Evolutionary conservation across 2,113 vertebrate genomes (phyloP), one percentile per base, ranked within the genome.

Genomic region (Ptilorrhoa leucosticta): DNA sequence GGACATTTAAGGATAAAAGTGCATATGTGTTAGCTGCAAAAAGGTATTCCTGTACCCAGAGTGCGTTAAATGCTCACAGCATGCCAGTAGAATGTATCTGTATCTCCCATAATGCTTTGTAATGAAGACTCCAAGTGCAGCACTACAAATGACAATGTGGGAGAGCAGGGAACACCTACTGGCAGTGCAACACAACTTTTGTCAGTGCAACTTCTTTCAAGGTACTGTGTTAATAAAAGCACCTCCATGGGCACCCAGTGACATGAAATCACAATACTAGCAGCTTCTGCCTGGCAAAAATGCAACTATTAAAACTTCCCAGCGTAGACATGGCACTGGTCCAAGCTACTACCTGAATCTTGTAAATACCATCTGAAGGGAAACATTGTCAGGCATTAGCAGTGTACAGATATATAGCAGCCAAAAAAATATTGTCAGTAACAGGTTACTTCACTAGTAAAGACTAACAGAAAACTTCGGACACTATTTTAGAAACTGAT

Each of bases 161-260:
- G 40, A 71, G 20, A 61, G 22, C 37, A 42, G 10, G 2, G 30
- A 64, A 68, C 50, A 68, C 22, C 23, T 1, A 0, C 3, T 2
- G 30, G n/a, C n/a, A 56, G 20, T 1, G 3, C 10, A 66, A 65
- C 30, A 63, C 15, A 17, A 13, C 56, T 70, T 69, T 24, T 50
- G 20, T 27, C 63, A 33, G 16, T 15, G 9, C 23, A 56, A 18
- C 45, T 58, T 82, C 48, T 77, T 60, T 14, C 44, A 68, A 31
- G 13, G 12, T 65, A 33, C 20, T 22, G 11, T 23, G 35, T 37
- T 76, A 47, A 48, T 19, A 84, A 44, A 54, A 68, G 27, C 51
- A 75, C 31, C 18, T 70, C 37, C 0, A 0, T 19, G n/a, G 28
- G 19, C 28, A 87, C 9, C 11, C 53, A 80, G 0, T 24, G 33